Conservation (phyloP, 92 coral and sea anemone species). For the Porites evermanni region DNA sequence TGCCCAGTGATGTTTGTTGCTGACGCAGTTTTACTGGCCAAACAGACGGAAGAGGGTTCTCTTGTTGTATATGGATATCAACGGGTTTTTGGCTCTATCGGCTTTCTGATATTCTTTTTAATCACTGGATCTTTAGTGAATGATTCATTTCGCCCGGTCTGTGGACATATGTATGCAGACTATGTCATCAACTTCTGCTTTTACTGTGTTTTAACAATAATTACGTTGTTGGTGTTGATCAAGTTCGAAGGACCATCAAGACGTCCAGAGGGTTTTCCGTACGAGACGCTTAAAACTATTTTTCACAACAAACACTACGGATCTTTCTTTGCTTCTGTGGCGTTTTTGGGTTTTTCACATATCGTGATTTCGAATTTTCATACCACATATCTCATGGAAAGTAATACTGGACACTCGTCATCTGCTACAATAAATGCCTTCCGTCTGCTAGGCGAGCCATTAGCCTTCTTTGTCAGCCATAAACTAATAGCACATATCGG, state of each 20-base stretch:
- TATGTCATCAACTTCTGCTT: conserved; percentile 88
- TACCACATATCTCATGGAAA: conserved; percentile 64
- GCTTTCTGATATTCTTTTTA: conserved; percentile 73
- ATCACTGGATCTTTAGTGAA: conserved; percentile 82
- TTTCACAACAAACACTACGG: conserved; percentile 82
- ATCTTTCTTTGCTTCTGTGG: conserved; percentile 63
- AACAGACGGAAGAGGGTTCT: conserved; percentile 71
- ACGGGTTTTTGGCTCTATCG: conserved; percentile 91
- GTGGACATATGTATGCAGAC: conserved; percentile 90
- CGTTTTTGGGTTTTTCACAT: conserved; percentile 88
- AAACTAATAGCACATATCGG: conserved; percentile 78
- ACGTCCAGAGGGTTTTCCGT: conserved; percentile 40
- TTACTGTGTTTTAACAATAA: conserved; percentile 78
- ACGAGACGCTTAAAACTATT: conserved; percentile 64
- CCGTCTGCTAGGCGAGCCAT: conserved; percentile 85
- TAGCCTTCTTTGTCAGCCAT: conserved; percentile 85
- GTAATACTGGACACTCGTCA: conserved; percentile 62
- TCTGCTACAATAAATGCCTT: conserved; percentile 73
- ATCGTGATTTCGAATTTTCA: conserved; percentile 74
- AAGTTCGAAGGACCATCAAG: conserved; percentile 74
- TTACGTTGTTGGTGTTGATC: conserved; percentile 75
- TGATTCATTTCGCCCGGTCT: conserved; percentile 82
- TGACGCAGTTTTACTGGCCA: conserved; percentile 77
- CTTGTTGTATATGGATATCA: conserved; percentile 82
- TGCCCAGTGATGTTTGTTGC: conserved; percentile 77